Base-by-base conservation (phyloP, 53 echinoderm and acorn worm genomes). In the Echinarachnius parma region DNA sequence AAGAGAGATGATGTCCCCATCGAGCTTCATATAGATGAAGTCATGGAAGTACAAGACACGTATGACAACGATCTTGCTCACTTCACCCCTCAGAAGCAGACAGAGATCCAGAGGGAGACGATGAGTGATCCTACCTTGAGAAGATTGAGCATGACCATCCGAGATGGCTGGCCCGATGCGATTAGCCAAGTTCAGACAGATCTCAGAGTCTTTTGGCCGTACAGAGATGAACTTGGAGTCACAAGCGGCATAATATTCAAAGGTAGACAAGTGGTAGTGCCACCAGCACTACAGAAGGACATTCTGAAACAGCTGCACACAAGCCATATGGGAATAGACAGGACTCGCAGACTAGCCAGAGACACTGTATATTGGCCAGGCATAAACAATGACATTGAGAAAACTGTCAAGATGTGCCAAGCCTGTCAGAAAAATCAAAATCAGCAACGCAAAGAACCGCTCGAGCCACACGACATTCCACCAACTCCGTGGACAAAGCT, bases 361-460 rank as follows among this genome's bases (percentile, higher is more conserved):
- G 65, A 82, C 9, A 74, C 82, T 1, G 77, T 83, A 9, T 83
- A 47, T 34, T 79, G 68, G 68, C 68, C 85, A 21, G 59, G 67
- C 32, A 72, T 84, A 62, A 70, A 37, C 5, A 25, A 47, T 27
- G 46, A 50, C 19, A 72, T 84, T 18, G 57, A 71, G 28, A n/a
- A 53, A 4, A 32, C 75, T 5, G 74, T 80, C 19, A 21, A 74
- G 21, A 78, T 80, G 25, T 84, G 85, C 31, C 44, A 9, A 5
- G 33, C 32, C 2, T 70, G 79, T 32, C 59, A 84, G 11, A 37
- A 64, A 9, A 47, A 68, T 26, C 78, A 78, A 30, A 71, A 64
- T 45, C 21, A 21, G 4, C 85, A 85, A 21, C 70, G 36, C 11
- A 13, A 39, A 4, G 64, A 85, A 31, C 50, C 72, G 48, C 29